A percentile compares a stretch with the other conserved stretches of the same genome.
These are phyloP conservation scores for Drosophila malerkotliana DNA, from an alignment of 1,140 invertebrate species.

Conservation along the genomic window DNA sequence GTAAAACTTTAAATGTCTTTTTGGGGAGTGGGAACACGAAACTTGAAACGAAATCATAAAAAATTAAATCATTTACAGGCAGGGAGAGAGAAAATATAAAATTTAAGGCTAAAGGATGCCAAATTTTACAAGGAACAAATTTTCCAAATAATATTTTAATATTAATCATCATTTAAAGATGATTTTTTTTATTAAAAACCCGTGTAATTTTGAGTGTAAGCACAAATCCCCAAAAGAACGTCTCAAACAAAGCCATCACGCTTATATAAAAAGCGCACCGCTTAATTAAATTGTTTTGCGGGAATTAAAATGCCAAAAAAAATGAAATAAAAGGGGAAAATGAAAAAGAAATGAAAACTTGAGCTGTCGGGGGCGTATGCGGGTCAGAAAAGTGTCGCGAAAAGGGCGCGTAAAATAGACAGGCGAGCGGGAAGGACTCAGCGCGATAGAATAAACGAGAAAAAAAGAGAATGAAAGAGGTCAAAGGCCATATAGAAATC, in stretches of 20 bases:
- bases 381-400: constrained; percentile 59
- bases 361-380: constrained; percentile 48
- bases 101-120: constrained; percentile 54
- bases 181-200: constrained; percentile 19
- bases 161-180: too few species aligned
- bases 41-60: constrained; percentile 74
- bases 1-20: constrained; percentile 78
- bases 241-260: constrained; percentile 47
- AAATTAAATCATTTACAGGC: constrained; percentile 67
- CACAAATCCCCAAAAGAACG: constrained; percentile 3
- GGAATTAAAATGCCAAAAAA: constrained; percentile 78
- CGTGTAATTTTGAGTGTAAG: not conserved
- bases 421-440: constrained; percentile 9
- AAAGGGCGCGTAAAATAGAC: constrained; percentile 47
- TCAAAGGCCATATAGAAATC: constrained; percentile 43
- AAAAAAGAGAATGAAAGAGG: constrained; percentile 7
- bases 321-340: constrained; percentile 23
- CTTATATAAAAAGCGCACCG: constrained; percentile 66
- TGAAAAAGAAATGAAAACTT: constrained; percentile 67
- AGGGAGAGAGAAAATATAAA: constrained; percentile 36
- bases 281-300: constrained; percentile 81
- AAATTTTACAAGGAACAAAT: too few species aligned
- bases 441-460: not conserved
- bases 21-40: constrained; percentile 57
- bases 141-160: too few species aligned